phyloP scores from a whole-genome alignment of 2,113 vertebrate genomes.

The Microtus richardsoni region DNA sequence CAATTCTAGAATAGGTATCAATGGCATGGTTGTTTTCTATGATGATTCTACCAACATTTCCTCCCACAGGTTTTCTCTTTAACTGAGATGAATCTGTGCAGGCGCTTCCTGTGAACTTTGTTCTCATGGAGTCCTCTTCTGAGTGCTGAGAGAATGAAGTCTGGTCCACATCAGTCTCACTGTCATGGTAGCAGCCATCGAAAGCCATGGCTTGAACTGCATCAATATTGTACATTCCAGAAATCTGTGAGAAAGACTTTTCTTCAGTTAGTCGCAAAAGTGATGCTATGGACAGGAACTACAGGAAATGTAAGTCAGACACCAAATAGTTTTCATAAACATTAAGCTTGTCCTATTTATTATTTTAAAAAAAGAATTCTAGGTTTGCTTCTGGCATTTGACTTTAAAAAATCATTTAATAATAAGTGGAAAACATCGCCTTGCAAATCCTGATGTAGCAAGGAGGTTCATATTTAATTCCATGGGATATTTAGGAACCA shows the following conservation, averaged over 20 bases:
- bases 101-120: constrained; percentile 78
- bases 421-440: constrained; percentile 25
- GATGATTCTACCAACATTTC: constrained; percentile 90
- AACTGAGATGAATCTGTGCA: constrained; percentile 78
- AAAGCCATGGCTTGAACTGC: constrained; percentile 92
- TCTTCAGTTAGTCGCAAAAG: neutral
- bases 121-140: constrained; percentile 77
- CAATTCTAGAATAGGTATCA: constrained; percentile 94
- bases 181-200: constrained; percentile 92
- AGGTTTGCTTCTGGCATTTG: constrained; percentile 22
- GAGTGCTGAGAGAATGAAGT: constrained; percentile 79
- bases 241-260: constrained; percentile 84
- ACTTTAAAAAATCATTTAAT: constrained; percentile 16
- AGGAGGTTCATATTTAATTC: constrained; percentile 19
- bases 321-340: constrained; percentile 36
- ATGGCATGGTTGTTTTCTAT: constrained; percentile 94
- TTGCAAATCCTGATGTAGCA: neutral
- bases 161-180: constrained; percentile 85
- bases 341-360: constrained; percentile 11
- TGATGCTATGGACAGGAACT: constrained; percentile 25
- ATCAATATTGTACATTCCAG: constrained; percentile 87
- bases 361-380: constrained; percentile 21
- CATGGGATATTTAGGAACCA: neutral
- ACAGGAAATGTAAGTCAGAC: neutral
- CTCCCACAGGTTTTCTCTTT: constrained; percentile 88